Base-by-base conservation (phyloP, 2,797 vertebrate species). In the Sebastes ruberrimus region DNA sequence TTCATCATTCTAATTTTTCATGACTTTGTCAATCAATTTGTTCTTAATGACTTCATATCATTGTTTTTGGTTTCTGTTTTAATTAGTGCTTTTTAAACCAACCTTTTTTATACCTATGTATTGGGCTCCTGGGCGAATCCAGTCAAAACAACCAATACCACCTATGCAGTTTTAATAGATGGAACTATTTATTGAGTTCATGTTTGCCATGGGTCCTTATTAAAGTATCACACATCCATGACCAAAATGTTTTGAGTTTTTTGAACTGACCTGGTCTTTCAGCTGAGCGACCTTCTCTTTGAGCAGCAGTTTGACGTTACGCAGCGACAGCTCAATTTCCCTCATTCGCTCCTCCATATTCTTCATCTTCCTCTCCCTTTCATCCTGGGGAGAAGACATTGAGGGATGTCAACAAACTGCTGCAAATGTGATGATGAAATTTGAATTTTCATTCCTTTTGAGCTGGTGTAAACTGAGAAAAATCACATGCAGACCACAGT, bases 231-330 rank as follows among this genome's bases (percentile, higher is more conserved):
- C 35, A 38, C 35, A 38, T 38, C 32, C 32, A 33, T 33, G 16
- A 52, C 9, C 10, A 32, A 5, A 33, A 30, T 30, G 4, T 10
- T 10, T 60, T 13, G 9, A 35, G 4, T 6, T 60, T 30, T 57
- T 16, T 74, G 3, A 61, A 76, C 82, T 90, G 89, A 99, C 98
- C 96, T 99, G 99, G 61, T 99, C 97, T 91, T 97, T 98, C 59
- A 99, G 96, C 92, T 99, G 98, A 87, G 95, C 93, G 2, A 98
- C 98, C 94, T 99, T 99, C 70, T 99, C 97, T 84, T 96, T 97
- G 80, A 99, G 96, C 89, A 99, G 96, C 81, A 97, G 95, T 85
- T 99, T 99, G 71, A 99, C 96, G 46, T 98, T 96, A 70, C 94
- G 96, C 32, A 99, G 95, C 33, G 97, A 98, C 89, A 97, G 93